Evolutionary conservation across 2,888 invertebrate species (phyloP).

Genomic region (Thyatira batis): DNA sequence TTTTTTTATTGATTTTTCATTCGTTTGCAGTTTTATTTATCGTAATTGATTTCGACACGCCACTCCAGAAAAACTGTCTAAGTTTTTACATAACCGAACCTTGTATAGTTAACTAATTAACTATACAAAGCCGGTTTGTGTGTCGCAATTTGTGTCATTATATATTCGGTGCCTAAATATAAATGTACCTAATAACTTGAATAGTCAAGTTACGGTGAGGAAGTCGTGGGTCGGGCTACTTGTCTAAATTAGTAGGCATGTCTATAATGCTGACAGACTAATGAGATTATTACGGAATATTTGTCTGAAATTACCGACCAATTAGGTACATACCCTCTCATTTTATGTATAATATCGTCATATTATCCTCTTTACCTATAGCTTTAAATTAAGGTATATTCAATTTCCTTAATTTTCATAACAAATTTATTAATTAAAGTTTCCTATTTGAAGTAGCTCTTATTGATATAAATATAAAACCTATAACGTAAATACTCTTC

Average conservation of each 20-base stretch:
- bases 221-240: background rate
- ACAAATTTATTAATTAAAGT: no score
- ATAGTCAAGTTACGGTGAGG: background rate
- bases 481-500: background rate
- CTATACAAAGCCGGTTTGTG: background rate
- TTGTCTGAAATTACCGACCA: background rate
- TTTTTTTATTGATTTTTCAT: no score
- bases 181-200: background rate
- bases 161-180: background rate
- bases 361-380: no score
- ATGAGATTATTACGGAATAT: background rate
- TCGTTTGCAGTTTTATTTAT: no score
- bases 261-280: background rate
- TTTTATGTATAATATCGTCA: no score
- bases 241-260: background rate
- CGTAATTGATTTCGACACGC: no score
- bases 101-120: background rate
- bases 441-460: background rate
- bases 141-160: background rate
- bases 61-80: no score
- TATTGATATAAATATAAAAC: background rate
- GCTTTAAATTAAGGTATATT: no score
- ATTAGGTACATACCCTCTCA: background rate
- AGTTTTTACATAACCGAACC: no score
- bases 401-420: no score